Percentiles rank a stretch among this genome's conserved stretches.
Evolutionary conservation across 2,113 vertebrate genomes (phyloP).

Genomic region (Alexandromys fortis): DNA sequence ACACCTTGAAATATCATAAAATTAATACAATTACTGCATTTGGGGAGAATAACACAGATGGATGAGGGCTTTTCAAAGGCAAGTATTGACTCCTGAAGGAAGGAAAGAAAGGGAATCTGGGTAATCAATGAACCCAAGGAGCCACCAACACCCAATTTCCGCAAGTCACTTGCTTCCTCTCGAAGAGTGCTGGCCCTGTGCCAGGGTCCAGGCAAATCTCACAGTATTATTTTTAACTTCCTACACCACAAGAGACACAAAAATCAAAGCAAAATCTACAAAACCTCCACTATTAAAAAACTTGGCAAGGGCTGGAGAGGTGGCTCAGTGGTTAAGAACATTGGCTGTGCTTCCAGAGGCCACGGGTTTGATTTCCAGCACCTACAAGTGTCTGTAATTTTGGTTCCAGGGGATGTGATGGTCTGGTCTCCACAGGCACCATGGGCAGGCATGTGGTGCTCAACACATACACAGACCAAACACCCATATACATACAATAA

Average conservation of each 20-base stretch:
- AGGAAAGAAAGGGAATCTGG: neutral
- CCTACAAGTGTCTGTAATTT: neutral
- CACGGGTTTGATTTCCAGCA: neutral
- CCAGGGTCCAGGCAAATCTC: neutral
- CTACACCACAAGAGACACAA: neutral
- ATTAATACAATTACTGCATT: neutral
- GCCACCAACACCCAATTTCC: neutral
- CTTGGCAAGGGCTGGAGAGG: neutral
- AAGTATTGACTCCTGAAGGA: neutral
- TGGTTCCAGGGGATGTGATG: neutral
- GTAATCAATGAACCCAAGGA: neutral
- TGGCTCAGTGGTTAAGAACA: neutral
- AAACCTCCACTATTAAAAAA: neutral
- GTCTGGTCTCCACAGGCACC: neutral
- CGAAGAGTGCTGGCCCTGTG: neutral
- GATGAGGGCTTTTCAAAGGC: neutral
- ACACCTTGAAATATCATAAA: neutral
- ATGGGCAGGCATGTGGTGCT: neutral
- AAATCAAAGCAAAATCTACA: neutral
- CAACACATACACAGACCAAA: neutral
- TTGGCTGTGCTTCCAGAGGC: neutral
- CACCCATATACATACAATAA: neutral
- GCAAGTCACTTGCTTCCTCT: neutral
- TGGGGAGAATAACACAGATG: neutral
- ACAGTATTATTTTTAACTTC: neutral